Base-by-base conservation (phyloP, 2,113 vertebrate genomes). In the Puffinus mauretanicus region DNA sequence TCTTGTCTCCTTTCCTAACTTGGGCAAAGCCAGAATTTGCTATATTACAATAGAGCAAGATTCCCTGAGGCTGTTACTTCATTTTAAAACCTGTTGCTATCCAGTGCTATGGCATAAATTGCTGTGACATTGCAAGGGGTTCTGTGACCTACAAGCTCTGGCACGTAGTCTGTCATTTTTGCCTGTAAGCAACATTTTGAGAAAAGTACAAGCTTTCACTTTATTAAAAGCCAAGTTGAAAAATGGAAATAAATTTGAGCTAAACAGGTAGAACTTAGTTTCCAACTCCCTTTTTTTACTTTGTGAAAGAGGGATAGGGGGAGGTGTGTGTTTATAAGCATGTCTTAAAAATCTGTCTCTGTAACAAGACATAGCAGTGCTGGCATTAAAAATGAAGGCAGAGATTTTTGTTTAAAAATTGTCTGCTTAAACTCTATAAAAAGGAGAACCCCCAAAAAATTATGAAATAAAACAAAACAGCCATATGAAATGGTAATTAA, bases 271-370 rank as follows among this genome's bases (percentile, higher is more conserved):
- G 60, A 72, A 77, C 8, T 82, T 55, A 15, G 20, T 66, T 66
- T 85, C 58, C 13, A 61, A 7, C 10, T 80, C 54, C 9, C 9
- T 52, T 70, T 87, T 40, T 82, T 75, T 51, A 72, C 11, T 77
- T 72, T 14, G 10, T 61, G 44, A 21, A 80, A 57, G 57, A 76
- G 16, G 16, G 8, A 7, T 42, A 21, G 30, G 15, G 4, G 21
- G 2, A 5, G 6, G 8, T 16, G 5, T 7, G 6, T 27, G 8
- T 69, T 9, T 84, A 3, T 61, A 66, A 84, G 9, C 1, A 0
- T 84, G 30, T 79, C 8, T 13, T 82, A 25, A 80, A 87, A 85
- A 85, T 64, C 18, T 49, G 7, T 69, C 27, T 34, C 11, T 66
- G 3, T 55, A 64, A 85, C 14, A 34, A 79, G 21, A 69, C 24